Evolutionary conservation across 1,140 invertebrate genomes (phyloP), one percentile per base, ranked within the genome.

Genomic region (Ceratina japonica): DNA sequence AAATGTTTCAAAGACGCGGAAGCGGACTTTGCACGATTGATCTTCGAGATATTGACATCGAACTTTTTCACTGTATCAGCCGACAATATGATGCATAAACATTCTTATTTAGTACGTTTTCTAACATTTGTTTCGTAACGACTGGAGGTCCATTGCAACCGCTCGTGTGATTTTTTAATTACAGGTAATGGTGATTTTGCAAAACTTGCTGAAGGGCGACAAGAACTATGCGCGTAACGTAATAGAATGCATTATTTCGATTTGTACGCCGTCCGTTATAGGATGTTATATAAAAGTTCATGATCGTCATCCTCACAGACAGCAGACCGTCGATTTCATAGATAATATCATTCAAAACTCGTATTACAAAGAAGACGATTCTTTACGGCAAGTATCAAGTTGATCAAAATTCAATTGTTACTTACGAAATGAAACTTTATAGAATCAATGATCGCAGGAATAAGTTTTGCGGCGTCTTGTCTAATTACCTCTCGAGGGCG

Each of bases 111-210:
- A 78, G 91, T 92, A 87, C 79, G 82, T 83, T n/a, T n/a, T 79
- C 12, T 31, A 75, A 44, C 58, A 49, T 59, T n/a, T 24, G 10
- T 66, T 51, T 37, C 64, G 31, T 1, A 49, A 20, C n/a, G 22
- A 15, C 54, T 52, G 73, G n/a, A n/a, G n/a, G 56, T 51, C 58
- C 51, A 58, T n/a, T n/a, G n/a, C 8, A 72, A 56, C 62, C 8
- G 16, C 15, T 49, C 16, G 27, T 20, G 0, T 44, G 10, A 10
- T 7, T 49, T 66, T 56, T 72, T 51, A 77, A 82, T 56, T 88
- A 27, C 52, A 92, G 91, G 88, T 92, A 54, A 90, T 92, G 87
- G 73, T 88, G 22, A 73, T 92, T 20, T 77, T 92, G 31, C 89
- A 72, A 79, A 87, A 82, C 74, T 83, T 92, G 63, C 79, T 89